These are phyloP conservation scores for Catagonus wagneri DNA, from an alignment of 2,113 vertebrate species.

Conservation along the genomic window DNA sequence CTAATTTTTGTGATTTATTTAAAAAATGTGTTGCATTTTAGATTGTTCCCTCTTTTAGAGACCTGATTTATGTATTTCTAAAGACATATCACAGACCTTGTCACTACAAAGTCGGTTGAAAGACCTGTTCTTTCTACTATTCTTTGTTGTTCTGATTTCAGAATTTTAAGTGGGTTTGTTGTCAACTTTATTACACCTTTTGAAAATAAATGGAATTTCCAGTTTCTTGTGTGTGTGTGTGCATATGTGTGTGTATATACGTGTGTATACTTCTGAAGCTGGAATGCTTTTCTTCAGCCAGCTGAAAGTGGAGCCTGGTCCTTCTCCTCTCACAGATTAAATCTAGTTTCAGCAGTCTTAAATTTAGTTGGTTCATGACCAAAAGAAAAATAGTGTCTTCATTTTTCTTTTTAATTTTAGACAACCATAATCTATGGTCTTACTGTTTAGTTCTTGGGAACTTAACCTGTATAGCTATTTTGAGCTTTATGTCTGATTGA, in stretches of 20 bases:
- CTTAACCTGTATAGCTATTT: not conserved
- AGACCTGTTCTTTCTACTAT: not conserved
- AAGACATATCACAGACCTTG: not conserved
- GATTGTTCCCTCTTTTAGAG: not conserved
- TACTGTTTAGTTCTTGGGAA: not conserved
- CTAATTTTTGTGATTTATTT: constrained; percentile 46
- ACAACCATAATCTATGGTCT: not conserved
- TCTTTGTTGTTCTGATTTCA: constrained; percentile 45
- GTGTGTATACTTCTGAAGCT: constrained; percentile 64
- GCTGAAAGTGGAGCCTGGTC: constrained; percentile 69
- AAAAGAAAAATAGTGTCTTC: constrained; percentile 65
- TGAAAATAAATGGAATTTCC: constrained; percentile 55
- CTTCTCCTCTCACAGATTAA: constrained; percentile 73
- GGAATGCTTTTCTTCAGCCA: constrained; percentile 80
- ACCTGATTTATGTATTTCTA: not conserved
- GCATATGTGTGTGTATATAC: not conserved
- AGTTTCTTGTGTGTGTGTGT: constrained; percentile 47
- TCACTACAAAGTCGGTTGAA: not conserved
- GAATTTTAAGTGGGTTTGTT: constrained; percentile 22
- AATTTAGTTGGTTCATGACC: constrained; percentile 78
- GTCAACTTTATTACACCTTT: constrained; percentile 59
- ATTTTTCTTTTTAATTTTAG: constrained; percentile 42
- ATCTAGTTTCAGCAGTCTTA: constrained; percentile 79
- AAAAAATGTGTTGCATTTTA: constrained; percentile 12
- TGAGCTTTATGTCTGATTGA: not conserved